Percentiles rank a stretch among this genome's conserved stretches.
Conservation (phyloP, 1,140 invertebrate genomes). For the Brachionus plicatilis region DNA sequence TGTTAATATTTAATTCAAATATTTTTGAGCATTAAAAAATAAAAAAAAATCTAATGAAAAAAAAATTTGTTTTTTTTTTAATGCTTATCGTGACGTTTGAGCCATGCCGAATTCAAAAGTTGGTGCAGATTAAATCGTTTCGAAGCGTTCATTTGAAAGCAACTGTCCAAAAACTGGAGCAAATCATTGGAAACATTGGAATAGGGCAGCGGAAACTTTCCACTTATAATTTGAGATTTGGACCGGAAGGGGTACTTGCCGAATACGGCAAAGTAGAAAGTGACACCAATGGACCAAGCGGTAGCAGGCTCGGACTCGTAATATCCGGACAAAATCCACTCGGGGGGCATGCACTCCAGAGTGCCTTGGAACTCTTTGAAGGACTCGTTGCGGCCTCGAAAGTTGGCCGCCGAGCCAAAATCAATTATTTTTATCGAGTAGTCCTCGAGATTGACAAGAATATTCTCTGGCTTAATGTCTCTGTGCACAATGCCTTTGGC, state of each 20-base stretch:
- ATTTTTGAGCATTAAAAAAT: neutral
- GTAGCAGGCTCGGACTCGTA: constrained; percentile 37
- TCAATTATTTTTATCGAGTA: constrained; percentile 40
- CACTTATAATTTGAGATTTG: constrained; percentile 35
- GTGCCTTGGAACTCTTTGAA: constrained; percentile 39
- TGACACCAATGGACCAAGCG: constrained; percentile 36
- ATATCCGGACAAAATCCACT: constrained; percentile 20
- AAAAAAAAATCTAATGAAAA: neutral
- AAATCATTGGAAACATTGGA: constrained; percentile 35
- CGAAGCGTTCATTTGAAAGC: constrained; percentile 34
- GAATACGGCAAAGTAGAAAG: constrained; percentile 36
- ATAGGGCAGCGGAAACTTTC: constrained; percentile 36
- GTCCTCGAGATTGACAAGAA: constrained; percentile 26
- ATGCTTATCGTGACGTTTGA: constrained; percentile 29
- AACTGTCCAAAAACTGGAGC: constrained; percentile 30
- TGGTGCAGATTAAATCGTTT: constrained; percentile 39
- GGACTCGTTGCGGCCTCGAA: neutral
- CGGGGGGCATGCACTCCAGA: constrained; percentile 34
- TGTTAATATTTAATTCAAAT: neutral
- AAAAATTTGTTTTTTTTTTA: neutral
- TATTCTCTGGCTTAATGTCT: constrained; percentile 34
- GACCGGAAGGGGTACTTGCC: constrained; percentile 27
- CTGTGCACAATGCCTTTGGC: constrained; percentile 29
- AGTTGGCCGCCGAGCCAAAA: constrained; percentile 35
- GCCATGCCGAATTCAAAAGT: constrained; percentile 19